phyloP scores from a whole-genome alignment of 2,888 invertebrate genomes.

The Sialis fuliginosa region DNA sequence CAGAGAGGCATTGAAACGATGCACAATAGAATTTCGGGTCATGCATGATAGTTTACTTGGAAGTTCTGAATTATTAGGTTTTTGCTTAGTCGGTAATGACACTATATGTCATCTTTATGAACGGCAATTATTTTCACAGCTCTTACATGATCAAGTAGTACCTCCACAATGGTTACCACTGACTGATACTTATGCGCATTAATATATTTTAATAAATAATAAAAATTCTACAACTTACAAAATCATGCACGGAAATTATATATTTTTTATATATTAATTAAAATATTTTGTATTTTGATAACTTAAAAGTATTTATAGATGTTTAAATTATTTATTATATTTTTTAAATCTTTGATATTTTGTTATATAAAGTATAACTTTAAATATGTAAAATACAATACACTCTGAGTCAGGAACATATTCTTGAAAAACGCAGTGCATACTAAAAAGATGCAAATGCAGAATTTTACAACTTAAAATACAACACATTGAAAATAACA shows the following conservation, averaged over 20 bases:
- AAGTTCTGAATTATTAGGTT: constrained; percentile 35
- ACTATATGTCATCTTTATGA: constrained; percentile 26
- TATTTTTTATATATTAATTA: background rate
- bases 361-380: too few relatives aligned
- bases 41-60: constrained; percentile 42
- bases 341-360: too few relatives aligned
- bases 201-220: constrained; percentile 4
- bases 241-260: background rate
- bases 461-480: too few relatives aligned
- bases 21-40: constrained; percentile 37
- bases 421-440: too few relatives aligned
- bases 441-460: too few relatives aligned
- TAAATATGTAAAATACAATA: too few relatives aligned
- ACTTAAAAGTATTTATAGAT: too few relatives aligned
- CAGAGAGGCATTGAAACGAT: constrained; percentile 34
- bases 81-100: constrained; percentile 32
- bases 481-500: too few relatives aligned
- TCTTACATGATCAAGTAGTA: constrained; percentile 35
- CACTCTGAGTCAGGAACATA: too few relatives aligned
- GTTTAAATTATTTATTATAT: too few relatives aligned
- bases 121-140: constrained; percentile 34
- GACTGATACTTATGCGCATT: constrained; percentile 20
- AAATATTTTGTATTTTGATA: too few relatives aligned
- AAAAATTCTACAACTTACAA: background rate
- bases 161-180: constrained; percentile 39